Percentiles rank a stretch among this genome's conserved stretches.
Evolutionary conservation across 1,140 invertebrate genomes (phyloP).

Genomic region (Linepithema humile): DNA sequence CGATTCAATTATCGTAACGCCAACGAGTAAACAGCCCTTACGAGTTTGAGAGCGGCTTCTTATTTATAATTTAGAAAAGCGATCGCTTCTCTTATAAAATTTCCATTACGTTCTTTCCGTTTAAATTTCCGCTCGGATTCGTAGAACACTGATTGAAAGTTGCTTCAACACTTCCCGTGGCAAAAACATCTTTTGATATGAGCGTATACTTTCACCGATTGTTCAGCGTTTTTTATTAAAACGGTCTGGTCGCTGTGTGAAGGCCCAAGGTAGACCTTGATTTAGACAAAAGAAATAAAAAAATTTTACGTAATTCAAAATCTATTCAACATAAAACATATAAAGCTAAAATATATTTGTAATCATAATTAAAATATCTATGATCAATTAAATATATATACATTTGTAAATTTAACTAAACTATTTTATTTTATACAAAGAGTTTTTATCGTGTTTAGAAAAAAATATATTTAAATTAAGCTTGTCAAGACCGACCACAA

Average conservation of each 20-base stretch:
- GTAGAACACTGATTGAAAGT: neutral
- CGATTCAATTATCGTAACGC: neutral
- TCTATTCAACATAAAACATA: too few relatives aligned
- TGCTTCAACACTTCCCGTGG: neutral
- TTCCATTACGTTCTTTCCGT: neutral
- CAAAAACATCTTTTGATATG: slow-evolving; percentile 13
- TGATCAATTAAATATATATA: too few relatives aligned
- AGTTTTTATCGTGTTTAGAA: too few relatives aligned
- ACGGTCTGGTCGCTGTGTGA: neutral
- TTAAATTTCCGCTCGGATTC: slow-evolving; percentile 6
- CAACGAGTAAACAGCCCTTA: neutral
- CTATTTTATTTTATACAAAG: too few relatives aligned
- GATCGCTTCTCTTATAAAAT: slow-evolving; percentile 8
- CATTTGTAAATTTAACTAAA: too few relatives aligned
- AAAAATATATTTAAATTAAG: too few relatives aligned
- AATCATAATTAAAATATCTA: too few relatives aligned
- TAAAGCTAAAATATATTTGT: too few relatives aligned
- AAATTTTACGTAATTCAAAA: too few relatives aligned
- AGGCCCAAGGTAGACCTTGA: neutral
- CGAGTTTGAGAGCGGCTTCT: neutral
- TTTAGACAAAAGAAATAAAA: slow-evolving; percentile 10
- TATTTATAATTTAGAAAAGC: slow-evolving; percentile 25
- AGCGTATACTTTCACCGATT: neutral
- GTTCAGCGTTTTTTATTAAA: slow-evolving; percentile 5
- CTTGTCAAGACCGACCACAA: too few relatives aligned